Evolutionary conservation across 2,888 invertebrate species (phyloP).

Genomic region (Drosophila seclusa): DNA sequence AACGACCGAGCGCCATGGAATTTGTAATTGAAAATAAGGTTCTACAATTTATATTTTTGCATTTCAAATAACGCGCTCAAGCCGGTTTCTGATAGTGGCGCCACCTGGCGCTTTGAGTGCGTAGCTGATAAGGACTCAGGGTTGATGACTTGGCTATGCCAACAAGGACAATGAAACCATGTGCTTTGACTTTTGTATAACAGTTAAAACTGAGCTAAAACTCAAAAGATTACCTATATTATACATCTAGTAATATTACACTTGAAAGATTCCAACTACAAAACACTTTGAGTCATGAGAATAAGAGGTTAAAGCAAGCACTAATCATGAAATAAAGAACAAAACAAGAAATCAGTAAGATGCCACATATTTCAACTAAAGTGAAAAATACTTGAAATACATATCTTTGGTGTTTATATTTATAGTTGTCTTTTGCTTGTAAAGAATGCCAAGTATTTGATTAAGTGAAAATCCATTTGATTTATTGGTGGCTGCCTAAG

Average conservation of each 20-base stretch:
- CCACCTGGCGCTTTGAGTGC: slow-evolving; percentile 33
- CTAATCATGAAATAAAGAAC: not conserved
- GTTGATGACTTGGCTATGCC: slow-evolving; percentile 34
- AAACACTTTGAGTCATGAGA: not conserved
- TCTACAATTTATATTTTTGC: slow-evolving; percentile 8
- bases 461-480: slow-evolving; percentile 57
- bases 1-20: slow-evolving; percentile 41
- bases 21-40: slow-evolving; percentile 48
- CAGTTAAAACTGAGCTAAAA: not conserved
- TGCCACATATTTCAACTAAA: not conserved
- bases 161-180: slow-evolving; percentile 35
- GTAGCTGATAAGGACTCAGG: slow-evolving; percentile 37
- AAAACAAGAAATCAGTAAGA: not conserved
- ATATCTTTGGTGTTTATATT: not conserved
- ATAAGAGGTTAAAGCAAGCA: not conserved
- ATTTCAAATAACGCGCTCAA: slow-evolving; percentile 2
- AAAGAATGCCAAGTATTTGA: slow-evolving; percentile 53
- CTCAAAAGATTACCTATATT: not conserved
- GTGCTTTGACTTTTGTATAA: slow-evolving; percentile 15
- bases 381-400: not conserved
- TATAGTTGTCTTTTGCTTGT: slow-evolving; percentile 12
- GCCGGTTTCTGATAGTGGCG: slow-evolving; percentile 15
- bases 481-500: slow-evolving; percentile 53
- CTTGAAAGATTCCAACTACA: not conserved
- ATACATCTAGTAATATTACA: not conserved